Evolutionary conservation across 2,797 vertebrate genomes (phyloP), one percentile per base, ranked within the genome.

Genomic region (Aplochiton taeniatus): DNA sequence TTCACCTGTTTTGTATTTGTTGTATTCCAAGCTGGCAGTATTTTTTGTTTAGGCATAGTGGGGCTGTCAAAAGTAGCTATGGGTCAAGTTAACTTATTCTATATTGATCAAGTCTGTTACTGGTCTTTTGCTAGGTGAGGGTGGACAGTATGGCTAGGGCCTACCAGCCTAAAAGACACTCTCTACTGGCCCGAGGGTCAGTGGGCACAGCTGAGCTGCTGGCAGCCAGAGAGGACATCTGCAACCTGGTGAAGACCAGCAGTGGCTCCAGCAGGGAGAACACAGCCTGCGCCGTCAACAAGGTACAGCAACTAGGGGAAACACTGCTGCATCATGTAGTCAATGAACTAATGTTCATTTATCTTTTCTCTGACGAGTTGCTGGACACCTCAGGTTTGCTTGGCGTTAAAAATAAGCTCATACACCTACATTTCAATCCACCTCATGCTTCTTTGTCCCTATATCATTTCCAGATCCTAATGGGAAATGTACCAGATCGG

Each of bases 401-500:
- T 31, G 31, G 3, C 31, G 6, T 31, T 31, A 31, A 31, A 31
- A 31, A 31, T 31, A 31, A 31, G 31, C 6, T 31, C 31, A 31
- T 31, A 31, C 31, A 31, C 31, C 31, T 31, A 6, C 31, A 31
- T 31, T 31, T 31, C 31, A 31, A 3, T 31, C 31, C 11, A 44
- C 11, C 44, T 51, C 31, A 51, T 49, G 16, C 31, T 16, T 51
- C 1, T 13, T 61, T 46, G 11, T 47, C 4, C 47, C 12, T 41
- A 8, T 20, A 3, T 61, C n/a, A 0, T 74, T 52, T n/a, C 8
- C 77, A 98, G 97, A 89, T 98, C 73, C 88, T 96, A 73, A 99
- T 99, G 97, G 96, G 96, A 19, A 90, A 93, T 77, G 96, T 99
- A 16, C 97, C 97, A 13, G 96, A 99, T 85, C 89, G 97, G 69